Evolutionary conservation across 1,140 invertebrate genomes (phyloP).

Genomic region (Cryptotermes secundus): DNA sequence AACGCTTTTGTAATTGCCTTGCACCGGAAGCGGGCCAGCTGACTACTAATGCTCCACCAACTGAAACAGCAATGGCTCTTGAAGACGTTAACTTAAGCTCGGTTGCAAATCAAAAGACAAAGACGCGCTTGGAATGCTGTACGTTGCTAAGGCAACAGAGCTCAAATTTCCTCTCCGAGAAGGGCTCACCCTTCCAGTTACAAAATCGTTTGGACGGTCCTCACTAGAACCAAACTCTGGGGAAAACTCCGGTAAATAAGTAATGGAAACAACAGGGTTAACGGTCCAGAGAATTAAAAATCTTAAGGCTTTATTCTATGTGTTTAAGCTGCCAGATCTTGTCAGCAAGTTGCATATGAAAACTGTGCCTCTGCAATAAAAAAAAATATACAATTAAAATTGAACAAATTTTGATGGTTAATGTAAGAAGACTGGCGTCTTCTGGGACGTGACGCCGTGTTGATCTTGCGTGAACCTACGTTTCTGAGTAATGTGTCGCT

Average conservation of each 20-base stretch:
- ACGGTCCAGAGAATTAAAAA: background rate
- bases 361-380: background rate
- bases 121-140: background rate
- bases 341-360: background rate
- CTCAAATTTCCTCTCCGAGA: background rate
- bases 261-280: background rate
- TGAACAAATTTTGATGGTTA: background rate
- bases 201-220: background rate
- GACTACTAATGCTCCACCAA: background rate
- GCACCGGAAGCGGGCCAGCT: background rate
- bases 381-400: background rate
- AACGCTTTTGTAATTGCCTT: slow-evolving; percentile 1
- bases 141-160: background rate
- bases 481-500: too few species aligned
- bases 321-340: background rate
- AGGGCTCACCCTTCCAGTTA: background rate
- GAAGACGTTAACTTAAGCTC: background rate
- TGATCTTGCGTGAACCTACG: too few species aligned
- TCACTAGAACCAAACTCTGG: background rate
- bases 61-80: background rate
- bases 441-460: too few species aligned
- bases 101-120: slow-evolving; percentile 13
- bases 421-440: background rate
- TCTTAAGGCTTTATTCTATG: background rate
- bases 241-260: background rate